phyloP scores from a whole-genome alignment of 2,888 invertebrate species.

The Enchytraeus crypticus region DNA sequence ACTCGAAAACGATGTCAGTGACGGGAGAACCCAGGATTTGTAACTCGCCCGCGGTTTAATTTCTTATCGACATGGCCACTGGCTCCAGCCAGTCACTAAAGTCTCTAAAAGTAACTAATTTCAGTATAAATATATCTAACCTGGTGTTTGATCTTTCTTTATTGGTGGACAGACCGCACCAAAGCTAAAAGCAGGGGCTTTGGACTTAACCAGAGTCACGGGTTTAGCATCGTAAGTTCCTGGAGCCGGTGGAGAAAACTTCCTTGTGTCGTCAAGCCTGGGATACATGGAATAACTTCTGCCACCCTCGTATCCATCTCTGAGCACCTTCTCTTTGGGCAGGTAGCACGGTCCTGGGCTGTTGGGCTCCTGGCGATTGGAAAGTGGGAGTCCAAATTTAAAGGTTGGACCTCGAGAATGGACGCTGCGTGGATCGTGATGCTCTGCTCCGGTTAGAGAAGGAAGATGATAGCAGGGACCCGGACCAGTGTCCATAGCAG shows the following conservation, averaged over 20 bases:
- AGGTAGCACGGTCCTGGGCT: slow-evolving; percentile 25
- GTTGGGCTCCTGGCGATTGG: slow-evolving; percentile 13
- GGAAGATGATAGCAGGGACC: slow-evolving; percentile 35
- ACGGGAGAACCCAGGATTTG: no score
- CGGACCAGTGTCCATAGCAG: slow-evolving; percentile 35
- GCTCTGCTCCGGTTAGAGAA: slow-evolving; percentile 28
- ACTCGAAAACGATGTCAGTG: no score
- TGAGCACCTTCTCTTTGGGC: no score
- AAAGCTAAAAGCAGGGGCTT: slow-evolving; percentile 41
- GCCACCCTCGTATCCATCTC: slow-evolving; percentile 41
- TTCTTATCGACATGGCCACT: no score
- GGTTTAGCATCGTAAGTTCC: slow-evolving; percentile 44
- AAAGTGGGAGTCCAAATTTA: slow-evolving; percentile 29
- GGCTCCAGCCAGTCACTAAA: no score
- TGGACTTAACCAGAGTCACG: slow-evolving; percentile 32
- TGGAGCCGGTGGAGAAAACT: slow-evolving; percentile 42
- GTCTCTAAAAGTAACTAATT: no score
- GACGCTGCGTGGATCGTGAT: slow-evolving; percentile 33
- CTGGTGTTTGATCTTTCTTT: slow-evolving; percentile 43
- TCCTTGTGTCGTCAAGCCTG: slow-evolving; percentile 31
- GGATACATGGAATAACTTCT: slow-evolving; percentile 43
- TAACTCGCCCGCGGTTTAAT: no score
- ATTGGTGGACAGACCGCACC: slow-evolving; percentile 38
- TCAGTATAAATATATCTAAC: no score
- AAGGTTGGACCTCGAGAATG: slow-evolving; percentile 30